A percentile compares a stretch with the other conserved stretches of the same genome.
Evolutionary conservation across 2,888 invertebrate species (phyloP).

Genomic region (Sarcophaga subvicina): DNA sequence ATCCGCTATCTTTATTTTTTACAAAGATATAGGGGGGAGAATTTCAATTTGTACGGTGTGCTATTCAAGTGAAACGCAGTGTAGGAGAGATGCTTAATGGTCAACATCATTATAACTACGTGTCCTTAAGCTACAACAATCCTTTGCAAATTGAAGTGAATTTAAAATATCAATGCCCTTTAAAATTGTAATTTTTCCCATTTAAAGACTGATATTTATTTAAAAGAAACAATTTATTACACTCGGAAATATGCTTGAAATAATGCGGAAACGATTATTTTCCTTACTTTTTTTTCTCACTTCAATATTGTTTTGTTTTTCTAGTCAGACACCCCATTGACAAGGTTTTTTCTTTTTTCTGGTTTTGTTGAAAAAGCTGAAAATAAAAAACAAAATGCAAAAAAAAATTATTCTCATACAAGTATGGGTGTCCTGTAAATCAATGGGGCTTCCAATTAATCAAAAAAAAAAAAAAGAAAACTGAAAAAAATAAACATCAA

Average conservation of each 20-base stretch:
- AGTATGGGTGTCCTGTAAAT: constrained; percentile 40
- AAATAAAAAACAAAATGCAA: not conserved
- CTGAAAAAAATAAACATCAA: not conserved
- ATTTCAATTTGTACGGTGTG: no score
- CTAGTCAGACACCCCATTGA: constrained; percentile 34
- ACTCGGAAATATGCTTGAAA: not conserved
- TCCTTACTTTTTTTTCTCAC: not conserved
- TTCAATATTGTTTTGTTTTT: constrained; percentile 2
- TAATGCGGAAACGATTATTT: not conserved
- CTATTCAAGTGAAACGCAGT: no score
- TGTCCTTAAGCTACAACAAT: no score
- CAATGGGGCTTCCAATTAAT: constrained; percentile 59
- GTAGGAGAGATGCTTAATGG: no score
- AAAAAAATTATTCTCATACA: not conserved
- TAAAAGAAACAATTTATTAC: not conserved
- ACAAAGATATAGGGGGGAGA: no score
- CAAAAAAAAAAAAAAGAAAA: constrained; percentile 10
- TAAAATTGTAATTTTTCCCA: no score
- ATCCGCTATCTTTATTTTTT: no score
- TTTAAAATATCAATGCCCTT: no score
- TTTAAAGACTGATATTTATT: not conserved
- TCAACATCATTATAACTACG: no score
- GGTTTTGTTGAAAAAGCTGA: not conserved
- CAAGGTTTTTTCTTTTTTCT: not conserved
- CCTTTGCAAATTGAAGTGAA: no score